These are phyloP conservation scores for Cotesia typhae DNA, from an alignment of 1,140 invertebrate species.

Conservation along the genomic window DNA sequence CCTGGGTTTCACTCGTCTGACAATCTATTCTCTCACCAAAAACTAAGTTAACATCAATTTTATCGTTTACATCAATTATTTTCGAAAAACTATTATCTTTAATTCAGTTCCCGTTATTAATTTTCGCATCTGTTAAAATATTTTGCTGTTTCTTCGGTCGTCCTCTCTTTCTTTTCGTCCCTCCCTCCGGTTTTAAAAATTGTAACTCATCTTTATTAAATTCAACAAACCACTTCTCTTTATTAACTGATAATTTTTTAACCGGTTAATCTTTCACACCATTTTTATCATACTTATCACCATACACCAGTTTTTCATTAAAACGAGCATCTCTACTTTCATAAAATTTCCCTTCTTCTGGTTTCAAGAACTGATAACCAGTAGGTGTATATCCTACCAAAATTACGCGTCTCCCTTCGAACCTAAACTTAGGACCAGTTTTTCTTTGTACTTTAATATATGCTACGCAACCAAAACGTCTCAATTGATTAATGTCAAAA, in stretches of 20 bases:
- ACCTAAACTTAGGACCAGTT: conserved; percentile 27
- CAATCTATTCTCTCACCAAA: no score
- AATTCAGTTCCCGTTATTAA: no score
- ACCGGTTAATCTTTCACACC: conserved; percentile 24
- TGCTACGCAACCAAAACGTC: conserved; percentile 26
- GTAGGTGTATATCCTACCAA: conserved; percentile 27
- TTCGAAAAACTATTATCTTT: no score
- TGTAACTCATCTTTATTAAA: no score
- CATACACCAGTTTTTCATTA: conserved; percentile 28
- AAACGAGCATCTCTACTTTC: conserved; percentile 30
- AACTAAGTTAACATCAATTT: no score
- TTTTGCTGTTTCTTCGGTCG: no score
- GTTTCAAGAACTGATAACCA: conserved; percentile 16
- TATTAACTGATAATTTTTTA: conserved; percentile 12
- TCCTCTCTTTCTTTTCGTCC: no score
- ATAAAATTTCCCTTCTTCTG: conserved; percentile 31
- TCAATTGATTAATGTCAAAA: conserved; percentile 27
- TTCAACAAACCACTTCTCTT: conserved; percentile 24
- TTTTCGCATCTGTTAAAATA: no score
- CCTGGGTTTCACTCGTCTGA: no score
- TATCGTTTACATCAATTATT: no score
- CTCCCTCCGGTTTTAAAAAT: no score
- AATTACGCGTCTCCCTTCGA: conserved; percentile 2
- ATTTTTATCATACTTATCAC: conserved; percentile 16
- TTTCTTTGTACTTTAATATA: conserved; percentile 32